Evolutionary conservation across 2,797 vertebrate species (phyloP).

Genomic region (Paramormyrops hopkinsi): DNA sequence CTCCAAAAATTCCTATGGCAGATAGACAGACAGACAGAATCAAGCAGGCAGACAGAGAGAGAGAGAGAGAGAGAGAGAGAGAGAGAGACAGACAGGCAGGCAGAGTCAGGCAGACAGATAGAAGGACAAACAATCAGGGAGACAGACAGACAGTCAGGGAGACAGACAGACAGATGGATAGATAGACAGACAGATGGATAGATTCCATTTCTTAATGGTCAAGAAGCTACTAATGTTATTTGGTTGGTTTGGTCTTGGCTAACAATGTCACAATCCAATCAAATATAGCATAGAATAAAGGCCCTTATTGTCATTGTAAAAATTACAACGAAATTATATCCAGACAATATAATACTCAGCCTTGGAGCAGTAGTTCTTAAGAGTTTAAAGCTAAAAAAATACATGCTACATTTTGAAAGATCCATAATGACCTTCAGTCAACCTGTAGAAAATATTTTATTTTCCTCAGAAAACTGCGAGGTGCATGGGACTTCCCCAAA

Average conservation of each 20-base stretch:
- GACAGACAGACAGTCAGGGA: not conserved
- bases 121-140: not conserved
- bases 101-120: not conserved
- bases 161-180: not conserved
- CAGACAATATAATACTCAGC: not conserved
- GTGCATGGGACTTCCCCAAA: not conserved
- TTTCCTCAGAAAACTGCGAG: not conserved
- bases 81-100: not conserved
- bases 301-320: not conserved
- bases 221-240: not conserved
- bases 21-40: not conserved
- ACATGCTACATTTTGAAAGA: not conserved
- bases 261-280: not conserved
- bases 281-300: not conserved
- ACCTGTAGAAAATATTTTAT: not conserved
- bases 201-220: not conserved
- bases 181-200: not conserved
- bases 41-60: not conserved
- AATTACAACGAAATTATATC: not conserved
- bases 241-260: not conserved
- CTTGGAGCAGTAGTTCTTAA: not conserved
- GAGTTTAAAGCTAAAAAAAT: not conserved
- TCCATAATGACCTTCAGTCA: not conserved
- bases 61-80: not conserved
- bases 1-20: not conserved